phyloP scores from a whole-genome alignment of 1,140 invertebrate species.

The Drosophila ironensis region DNA sequence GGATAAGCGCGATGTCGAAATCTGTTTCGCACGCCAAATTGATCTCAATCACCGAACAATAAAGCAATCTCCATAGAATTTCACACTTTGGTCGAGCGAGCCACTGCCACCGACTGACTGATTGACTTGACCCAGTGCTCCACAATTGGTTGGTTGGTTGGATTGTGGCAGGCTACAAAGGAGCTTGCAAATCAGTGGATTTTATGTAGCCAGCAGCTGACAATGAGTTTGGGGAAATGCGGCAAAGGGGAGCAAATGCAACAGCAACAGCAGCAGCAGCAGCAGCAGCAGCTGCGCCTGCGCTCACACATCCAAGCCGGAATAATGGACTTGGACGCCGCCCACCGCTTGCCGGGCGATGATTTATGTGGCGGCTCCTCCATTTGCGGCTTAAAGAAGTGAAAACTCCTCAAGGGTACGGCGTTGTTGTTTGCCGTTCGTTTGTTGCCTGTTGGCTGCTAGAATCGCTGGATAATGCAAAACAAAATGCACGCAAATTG shows the following conservation, averaged over 20 bases:
- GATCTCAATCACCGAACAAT: conserved; percentile 72
- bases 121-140: conserved; percentile 57
- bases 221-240: conserved; percentile 55
- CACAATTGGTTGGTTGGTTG: conserved; percentile 52
- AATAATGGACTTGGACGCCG: conserved; percentile 68
- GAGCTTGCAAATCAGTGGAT: too few relatives aligned
- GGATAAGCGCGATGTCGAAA: conserved; percentile 13
- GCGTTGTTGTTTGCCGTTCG: too few relatives aligned
- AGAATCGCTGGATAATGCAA: conserved; percentile 44
- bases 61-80: conserved; percentile 71
- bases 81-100: conserved; percentile 52
- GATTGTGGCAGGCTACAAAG: too few relatives aligned
- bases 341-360: conserved; percentile 60
- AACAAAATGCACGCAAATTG: conserved; percentile 64
- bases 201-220: too few relatives aligned
- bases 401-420: conserved; percentile 43
- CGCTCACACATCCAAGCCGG: conserved; percentile 9
- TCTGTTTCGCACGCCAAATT: conserved; percentile 59
- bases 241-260: too few relatives aligned
- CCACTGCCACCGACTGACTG: conserved; percentile 2
- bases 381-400: conserved; percentile 30
- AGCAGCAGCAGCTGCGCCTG: conserved; percentile 54
- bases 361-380: conserved; percentile 71
- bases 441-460: conserved; percentile 29
- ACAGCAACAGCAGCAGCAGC: not conserved